A percentile compares a stretch with the other conserved stretches of the same genome.
Conservation (phyloP, 2,113 vertebrate species). For the Conger conger region DNA sequence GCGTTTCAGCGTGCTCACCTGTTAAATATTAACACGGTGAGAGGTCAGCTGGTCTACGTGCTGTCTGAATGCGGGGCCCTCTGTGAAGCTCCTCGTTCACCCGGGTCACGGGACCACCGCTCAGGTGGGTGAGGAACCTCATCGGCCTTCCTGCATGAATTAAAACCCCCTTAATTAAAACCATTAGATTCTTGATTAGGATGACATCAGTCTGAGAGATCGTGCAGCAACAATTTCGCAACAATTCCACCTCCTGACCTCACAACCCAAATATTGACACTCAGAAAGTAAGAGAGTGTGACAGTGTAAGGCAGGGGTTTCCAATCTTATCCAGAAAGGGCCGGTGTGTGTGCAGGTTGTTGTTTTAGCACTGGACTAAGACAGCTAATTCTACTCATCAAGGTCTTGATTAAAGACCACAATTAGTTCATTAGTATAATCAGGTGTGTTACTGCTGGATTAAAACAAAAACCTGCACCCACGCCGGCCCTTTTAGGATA, state of each 20-base stretch:
- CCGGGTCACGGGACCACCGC: neutral
- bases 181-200: neutral
- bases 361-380: too few species aligned
- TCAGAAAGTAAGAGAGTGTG: neutral
- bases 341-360: too few species aligned
- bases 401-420: too few species aligned
- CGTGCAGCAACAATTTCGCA: neutral
- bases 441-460: too few species aligned
- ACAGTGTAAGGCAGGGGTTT: too few species aligned
- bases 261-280: neutral
- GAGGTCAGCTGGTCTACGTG: neutral
- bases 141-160: too few species aligned
- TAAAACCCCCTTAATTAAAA: too few species aligned
- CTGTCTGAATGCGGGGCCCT: neutral
- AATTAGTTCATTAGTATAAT: too few species aligned
- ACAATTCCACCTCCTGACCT: neutral
- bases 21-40: conserved; percentile 1
- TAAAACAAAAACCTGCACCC: too few species aligned
- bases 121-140: neutral
- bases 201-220: neutral
- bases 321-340: too few species aligned
- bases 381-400: too few species aligned
- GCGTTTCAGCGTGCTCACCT: neutral
- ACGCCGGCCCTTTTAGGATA: too few species aligned
- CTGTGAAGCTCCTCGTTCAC: neutral